Percentiles rank a stretch among this genome's conserved stretches.
Evolutionary conservation across 1,140 invertebrate genomes (phyloP).

Genomic region (Tribolium castaneum): DNA sequence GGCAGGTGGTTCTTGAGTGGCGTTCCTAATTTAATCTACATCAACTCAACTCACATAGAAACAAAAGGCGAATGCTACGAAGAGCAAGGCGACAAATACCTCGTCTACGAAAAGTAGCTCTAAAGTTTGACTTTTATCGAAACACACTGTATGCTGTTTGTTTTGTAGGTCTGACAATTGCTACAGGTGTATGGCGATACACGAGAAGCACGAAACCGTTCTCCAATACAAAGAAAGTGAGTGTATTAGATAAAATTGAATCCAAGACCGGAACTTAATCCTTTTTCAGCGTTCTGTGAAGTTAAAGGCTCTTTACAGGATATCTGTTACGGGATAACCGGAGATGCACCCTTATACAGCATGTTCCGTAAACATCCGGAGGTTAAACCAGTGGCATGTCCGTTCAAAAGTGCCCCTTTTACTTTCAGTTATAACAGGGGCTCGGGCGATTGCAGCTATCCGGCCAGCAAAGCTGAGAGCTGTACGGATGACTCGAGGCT

Average conservation of each 20-base stretch:
- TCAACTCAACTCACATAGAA: constrained; percentile 78
- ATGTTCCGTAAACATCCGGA: constrained; percentile 78
- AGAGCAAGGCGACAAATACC: constrained; percentile 78
- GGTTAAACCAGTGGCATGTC: constrained; percentile 75
- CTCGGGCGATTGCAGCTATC: constrained; percentile 79
- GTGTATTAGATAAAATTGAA: constrained; percentile 59
- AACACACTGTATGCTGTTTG: constrained; percentile 37
- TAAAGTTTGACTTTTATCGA: neutral
- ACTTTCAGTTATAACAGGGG: constrained; percentile 82
- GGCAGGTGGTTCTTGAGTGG: constrained; percentile 85
- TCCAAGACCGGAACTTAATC: constrained; percentile 1
- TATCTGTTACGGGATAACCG: constrained; percentile 75
- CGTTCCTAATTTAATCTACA: constrained; percentile 71
- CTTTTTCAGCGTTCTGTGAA: constrained; percentile 71
- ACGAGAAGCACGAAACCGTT: constrained; percentile 76
- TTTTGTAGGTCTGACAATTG: constrained; percentile 68
- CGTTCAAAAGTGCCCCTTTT: constrained; percentile 80
- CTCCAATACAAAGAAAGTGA: constrained; percentile 84
- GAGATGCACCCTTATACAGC: constrained; percentile 78
- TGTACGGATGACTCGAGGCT: constrained; percentile 85
- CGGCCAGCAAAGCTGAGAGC: constrained; percentile 81
- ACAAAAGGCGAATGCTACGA: constrained; percentile 81
- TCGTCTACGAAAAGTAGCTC: constrained; percentile 78
- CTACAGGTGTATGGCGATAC: constrained; percentile 76
- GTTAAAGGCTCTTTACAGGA: constrained; percentile 67